Evolutionary conservation across 2,888 invertebrate species (phyloP).

Genomic region (Mesoligia furuncula): DNA sequence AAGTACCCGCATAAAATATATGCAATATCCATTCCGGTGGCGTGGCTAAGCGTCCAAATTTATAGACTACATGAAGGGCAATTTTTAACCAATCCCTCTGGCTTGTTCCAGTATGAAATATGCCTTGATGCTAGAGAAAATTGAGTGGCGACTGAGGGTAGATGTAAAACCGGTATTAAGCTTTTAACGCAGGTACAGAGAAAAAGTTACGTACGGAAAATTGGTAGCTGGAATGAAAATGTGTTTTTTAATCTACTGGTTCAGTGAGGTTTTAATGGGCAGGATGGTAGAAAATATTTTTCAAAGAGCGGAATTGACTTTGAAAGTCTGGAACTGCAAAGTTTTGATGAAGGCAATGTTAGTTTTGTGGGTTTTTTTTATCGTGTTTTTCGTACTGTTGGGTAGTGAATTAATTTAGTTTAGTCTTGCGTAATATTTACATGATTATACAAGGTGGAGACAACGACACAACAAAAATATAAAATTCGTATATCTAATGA

Average conservation of each 20-base stretch:
- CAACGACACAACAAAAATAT: no score
- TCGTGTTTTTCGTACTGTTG: not conserved
- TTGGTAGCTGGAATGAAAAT: slow-evolving; percentile 50
- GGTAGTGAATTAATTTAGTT: not conserved
- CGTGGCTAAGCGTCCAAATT: slow-evolving; percentile 73
- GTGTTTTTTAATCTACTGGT: slow-evolving; percentile 52
- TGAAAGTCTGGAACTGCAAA: slow-evolving; percentile 29
- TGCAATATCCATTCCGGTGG: slow-evolving; percentile 66
- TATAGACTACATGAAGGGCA: slow-evolving; percentile 81
- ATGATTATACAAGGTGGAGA: no score
- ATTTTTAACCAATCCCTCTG: slow-evolving; percentile 84
- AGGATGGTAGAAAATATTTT: slow-evolving; percentile 47
- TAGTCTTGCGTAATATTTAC: not conserved
- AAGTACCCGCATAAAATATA: slow-evolving; percentile 61
- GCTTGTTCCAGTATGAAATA: slow-evolving; percentile 76
- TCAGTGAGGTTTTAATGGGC: slow-evolving; percentile 31
- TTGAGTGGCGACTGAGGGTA: slow-evolving; percentile 63
- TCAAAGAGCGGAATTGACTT: slow-evolving; percentile 50
- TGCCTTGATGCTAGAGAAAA: slow-evolving; percentile 65
- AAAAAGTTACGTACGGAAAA: slow-evolving; percentile 52
- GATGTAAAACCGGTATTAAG: slow-evolving; percentile 63
- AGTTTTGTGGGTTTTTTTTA: slow-evolving; percentile 6
- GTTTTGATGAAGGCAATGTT: slow-evolving; percentile 50
- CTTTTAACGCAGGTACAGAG: slow-evolving; percentile 47
- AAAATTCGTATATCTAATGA: no score